These are phyloP conservation scores for Passer montanus DNA, from an alignment of 2,113 vertebrate species.

Conservation along the genomic window DNA sequence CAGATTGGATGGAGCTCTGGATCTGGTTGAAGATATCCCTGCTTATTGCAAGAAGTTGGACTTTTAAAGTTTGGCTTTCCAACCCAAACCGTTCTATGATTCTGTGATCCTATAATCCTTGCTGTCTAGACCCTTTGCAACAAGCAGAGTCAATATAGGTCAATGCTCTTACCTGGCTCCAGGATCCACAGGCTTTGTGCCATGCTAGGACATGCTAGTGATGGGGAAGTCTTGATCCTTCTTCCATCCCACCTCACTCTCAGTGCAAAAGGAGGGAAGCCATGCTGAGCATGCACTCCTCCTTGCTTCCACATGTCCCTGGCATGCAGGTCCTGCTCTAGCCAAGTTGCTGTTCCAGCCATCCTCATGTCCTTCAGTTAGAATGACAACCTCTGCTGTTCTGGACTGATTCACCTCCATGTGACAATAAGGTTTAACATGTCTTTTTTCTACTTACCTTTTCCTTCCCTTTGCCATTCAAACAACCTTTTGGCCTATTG, in stretches of 20 bases:
- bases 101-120: not conserved
- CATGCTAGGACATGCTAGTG: not conserved
- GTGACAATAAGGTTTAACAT: not conserved
- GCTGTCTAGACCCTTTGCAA: not conserved
- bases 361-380: accelerated
- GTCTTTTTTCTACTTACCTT: not conserved
- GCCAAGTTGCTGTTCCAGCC: accelerated
- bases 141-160: not conserved
- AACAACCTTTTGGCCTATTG: not conserved
- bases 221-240: accelerated
- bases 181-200: accelerated
- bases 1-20: accelerated
- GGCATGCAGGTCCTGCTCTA: not conserved
- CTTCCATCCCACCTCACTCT: not conserved
- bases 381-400: not conserved
- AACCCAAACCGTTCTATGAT: not conserved
- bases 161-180: not conserved
- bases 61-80: not conserved
- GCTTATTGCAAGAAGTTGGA: not conserved
- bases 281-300: accelerated
- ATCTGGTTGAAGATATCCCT: not conserved
- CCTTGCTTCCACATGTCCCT: not conserved
- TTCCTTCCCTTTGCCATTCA: not conserved
- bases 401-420: not conserved
- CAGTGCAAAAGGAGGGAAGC: not conserved